Base-by-base conservation (phyloP, 2,888 invertebrate species). In the Ophonus ardosiacus region DNA sequence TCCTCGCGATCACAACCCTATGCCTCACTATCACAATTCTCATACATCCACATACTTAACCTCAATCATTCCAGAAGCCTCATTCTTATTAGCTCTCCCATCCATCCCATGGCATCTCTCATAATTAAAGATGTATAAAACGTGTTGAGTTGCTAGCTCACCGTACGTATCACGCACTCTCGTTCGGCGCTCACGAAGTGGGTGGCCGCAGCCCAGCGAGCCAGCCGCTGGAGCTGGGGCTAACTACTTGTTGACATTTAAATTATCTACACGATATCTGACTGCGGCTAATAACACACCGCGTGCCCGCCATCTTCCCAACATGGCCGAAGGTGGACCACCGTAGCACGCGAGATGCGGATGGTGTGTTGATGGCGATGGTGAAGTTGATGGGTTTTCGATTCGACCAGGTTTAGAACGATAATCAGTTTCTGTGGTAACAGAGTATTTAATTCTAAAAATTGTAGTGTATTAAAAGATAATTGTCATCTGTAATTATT, bases 221-320 rank as follows among this genome's bases (percentile, higher is more conserved):
- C 65, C 82, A 18, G 57, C 86, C 81, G 86, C 86, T 85, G 86
- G 86, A 86, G 86, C 86, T 86, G 31, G 31, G 31, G 31, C 86
- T 87, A 87, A 87, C 87, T 86, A 87, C 87, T 86, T 87, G 87
- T 88, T 87, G 87, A 88, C 88, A 88, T 88, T 87, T 87, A 87
- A 88, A 88, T 88, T 87, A 88, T 87, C 87, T 87, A 82, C 87
- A 87, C 88, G 88, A 87, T 87, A 87, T 87, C 86, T 86, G 86
- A 85, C 84, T 74, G 40, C 87, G 80, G 87, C 84, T 87, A 88
- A 88, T 87, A 87, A 87, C 86, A 87, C 86, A 84, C 76, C 81
- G 59, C 40, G 85, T 84, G 84, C 80, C 82, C 61, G 61, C 71
- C 71, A 74, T 74, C 71, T 74, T 84, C 81, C 57, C n/a, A 56